Conservation (phyloP, 2,888 invertebrate species). For the Caradrina kadenii region DNA sequence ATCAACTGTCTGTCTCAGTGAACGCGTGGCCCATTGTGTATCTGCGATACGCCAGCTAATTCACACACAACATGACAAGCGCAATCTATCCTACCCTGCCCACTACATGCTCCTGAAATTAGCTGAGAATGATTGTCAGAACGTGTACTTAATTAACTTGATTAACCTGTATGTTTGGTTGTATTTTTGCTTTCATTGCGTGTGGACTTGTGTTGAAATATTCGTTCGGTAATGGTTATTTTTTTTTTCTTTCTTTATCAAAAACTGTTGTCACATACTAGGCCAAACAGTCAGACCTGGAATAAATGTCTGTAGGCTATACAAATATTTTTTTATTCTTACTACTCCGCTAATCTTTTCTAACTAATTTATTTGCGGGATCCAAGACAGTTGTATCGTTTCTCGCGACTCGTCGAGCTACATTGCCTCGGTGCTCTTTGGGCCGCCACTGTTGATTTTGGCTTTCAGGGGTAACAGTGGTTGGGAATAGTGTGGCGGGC, state of each 20-base stretch:
- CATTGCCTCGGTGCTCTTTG: too few species aligned
- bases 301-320: too few species aligned
- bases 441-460: too few species aligned
- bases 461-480: too few species aligned
- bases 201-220: background rate
- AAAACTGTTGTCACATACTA: too few species aligned
- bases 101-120: slow-evolving; percentile 47
- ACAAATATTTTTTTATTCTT: too few species aligned
- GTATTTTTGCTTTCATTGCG: slow-evolving; percentile 4
- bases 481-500: too few species aligned
- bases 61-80: slow-evolving; percentile 44
- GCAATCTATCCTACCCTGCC: slow-evolving; percentile 47
- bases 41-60: slow-evolving; percentile 34
- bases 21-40: slow-evolving; percentile 15
- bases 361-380: too few species aligned
- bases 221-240: background rate
- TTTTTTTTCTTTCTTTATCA: background rate
- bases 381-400: too few species aligned
- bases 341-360: too few species aligned
- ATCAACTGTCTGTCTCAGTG: slow-evolving; percentile 35
- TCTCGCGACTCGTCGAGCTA: too few species aligned
- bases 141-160: slow-evolving; percentile 41
- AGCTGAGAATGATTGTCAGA: slow-evolving; percentile 36
- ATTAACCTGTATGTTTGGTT: slow-evolving; percentile 22
- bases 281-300: too few species aligned